phyloP scores from a whole-genome alignment of 1,140 invertebrate species.

The Lucilia sericata region DNA sequence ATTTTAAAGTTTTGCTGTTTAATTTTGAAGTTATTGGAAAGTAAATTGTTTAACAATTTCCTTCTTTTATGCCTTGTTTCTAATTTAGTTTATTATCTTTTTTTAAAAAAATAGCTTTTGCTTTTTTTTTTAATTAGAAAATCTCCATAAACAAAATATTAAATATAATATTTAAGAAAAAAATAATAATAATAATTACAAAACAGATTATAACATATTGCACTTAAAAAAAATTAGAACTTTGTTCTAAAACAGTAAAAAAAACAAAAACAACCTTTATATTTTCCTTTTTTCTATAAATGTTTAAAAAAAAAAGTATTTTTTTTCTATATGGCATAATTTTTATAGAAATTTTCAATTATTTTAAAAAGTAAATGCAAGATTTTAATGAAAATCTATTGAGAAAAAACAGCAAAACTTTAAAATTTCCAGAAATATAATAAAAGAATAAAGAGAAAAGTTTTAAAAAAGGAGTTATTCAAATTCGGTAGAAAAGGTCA shows the following conservation, averaged over 20 bases:
- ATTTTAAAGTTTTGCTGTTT: constrained; percentile 26
- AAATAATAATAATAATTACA: constrained; percentile 12
- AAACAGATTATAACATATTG: constrained; percentile 59
- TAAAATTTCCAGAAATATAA: background rate
- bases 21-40: too few relatives aligned
- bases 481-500: too few relatives aligned
- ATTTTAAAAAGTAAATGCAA: background rate
- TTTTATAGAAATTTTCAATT: background rate
- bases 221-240: constrained; percentile 44
- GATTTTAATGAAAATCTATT: background rate
- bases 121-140: background rate
- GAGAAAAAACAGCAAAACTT: background rate
- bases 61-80: background rate
- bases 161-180: constrained; percentile 49
- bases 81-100: background rate
- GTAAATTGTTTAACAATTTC: constrained; percentile 8
- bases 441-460: too few relatives aligned
- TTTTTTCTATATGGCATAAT: too few relatives aligned
- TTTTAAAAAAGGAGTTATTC: too few relatives aligned
- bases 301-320: too few relatives aligned
- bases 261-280: constrained; percentile 30
- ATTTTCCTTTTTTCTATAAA: background rate
- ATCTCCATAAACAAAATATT: background rate
- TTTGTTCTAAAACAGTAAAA: constrained; percentile 1
- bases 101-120: background rate